Evolutionary conservation across 2,797 vertebrate genomes (phyloP).

Genomic region (Premnoplex brunnescens): DNA sequence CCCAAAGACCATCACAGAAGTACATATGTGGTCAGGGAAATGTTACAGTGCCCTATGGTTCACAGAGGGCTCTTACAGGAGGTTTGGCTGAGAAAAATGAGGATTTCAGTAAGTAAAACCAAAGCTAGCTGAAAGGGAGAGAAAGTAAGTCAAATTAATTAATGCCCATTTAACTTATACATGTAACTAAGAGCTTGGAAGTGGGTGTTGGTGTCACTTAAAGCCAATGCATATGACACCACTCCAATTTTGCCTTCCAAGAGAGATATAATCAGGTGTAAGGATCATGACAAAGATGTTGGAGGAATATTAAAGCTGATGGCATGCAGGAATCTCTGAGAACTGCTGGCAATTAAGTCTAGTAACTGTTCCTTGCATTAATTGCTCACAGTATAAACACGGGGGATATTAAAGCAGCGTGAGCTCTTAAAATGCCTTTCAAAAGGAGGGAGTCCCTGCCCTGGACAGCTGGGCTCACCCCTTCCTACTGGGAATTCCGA

Average conservation of each 20-base stretch:
- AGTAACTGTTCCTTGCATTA: background rate
- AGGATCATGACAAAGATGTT: background rate
- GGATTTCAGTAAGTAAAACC: background rate
- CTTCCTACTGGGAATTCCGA: rapidly evolving
- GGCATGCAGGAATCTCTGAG: background rate
- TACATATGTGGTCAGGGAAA: background rate
- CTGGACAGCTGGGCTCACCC: rapidly evolving
- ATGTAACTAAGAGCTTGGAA: background rate
- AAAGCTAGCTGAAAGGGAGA: background rate
- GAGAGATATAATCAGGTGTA: background rate
- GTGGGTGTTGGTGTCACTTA: background rate
- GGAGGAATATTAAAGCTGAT: background rate
- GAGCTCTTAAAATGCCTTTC: background rate
- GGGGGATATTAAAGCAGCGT: background rate
- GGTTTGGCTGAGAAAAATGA: background rate
- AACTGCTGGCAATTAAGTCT: background rate
- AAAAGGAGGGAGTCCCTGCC: background rate
- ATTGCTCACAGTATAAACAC: background rate
- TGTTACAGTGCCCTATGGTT: background rate
- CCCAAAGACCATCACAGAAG: background rate
- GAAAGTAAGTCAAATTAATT: background rate
- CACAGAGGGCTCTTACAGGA: background rate
- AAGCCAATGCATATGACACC: background rate
- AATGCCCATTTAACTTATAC: background rate
- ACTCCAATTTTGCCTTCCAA: background rate